Conservation (phyloP, 2,888 invertebrate species). For the Caenorhabditis imperialis region DNA sequence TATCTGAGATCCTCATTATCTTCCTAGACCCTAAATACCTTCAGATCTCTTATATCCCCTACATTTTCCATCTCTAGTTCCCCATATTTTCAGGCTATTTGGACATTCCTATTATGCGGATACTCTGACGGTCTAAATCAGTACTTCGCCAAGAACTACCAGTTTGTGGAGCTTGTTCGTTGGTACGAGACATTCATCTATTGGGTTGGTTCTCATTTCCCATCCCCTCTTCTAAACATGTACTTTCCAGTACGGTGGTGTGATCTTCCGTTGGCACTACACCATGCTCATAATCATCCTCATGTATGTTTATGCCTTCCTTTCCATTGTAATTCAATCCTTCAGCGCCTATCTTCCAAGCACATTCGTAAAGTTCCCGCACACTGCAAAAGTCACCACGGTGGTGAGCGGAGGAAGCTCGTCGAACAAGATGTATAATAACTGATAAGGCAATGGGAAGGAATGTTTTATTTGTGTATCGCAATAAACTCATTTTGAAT, state of each 20-base stretch:
- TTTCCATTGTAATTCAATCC: not conserved
- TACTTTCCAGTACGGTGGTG: slow-evolving; percentile 27
- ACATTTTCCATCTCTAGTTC: no score
- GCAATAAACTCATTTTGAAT: slow-evolving; percentile 13
- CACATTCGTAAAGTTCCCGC: slow-evolving; percentile 30
- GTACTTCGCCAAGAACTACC: not conserved
- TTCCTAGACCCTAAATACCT: no score
- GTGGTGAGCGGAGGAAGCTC: slow-evolving; percentile 6
- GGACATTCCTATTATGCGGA: slow-evolving; percentile 9
- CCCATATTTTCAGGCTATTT: slow-evolving; percentile 12
- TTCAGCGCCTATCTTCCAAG: slow-evolving; percentile 12
- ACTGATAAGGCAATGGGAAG: slow-evolving; percentile 13
- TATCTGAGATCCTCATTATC: not conserved
- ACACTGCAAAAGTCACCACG: slow-evolving; percentile 12
- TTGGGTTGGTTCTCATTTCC: slow-evolving; percentile 14
- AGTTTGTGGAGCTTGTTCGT: not conserved
- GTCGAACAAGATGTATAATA: no score
- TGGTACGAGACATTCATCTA: slow-evolving; percentile 13
- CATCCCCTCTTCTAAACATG: not conserved
- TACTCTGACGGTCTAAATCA: slow-evolving; percentile 34
- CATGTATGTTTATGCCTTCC: slow-evolving; percentile 11
- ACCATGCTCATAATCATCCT: slow-evolving; percentile 7
- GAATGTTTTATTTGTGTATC: slow-evolving; percentile 36
- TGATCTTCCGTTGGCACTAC: slow-evolving; percentile 37
- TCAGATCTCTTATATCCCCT: no score